Base-by-base conservation (phyloP, 2,797 vertebrate genomes). In the Phylloscopus collybita region DNA sequence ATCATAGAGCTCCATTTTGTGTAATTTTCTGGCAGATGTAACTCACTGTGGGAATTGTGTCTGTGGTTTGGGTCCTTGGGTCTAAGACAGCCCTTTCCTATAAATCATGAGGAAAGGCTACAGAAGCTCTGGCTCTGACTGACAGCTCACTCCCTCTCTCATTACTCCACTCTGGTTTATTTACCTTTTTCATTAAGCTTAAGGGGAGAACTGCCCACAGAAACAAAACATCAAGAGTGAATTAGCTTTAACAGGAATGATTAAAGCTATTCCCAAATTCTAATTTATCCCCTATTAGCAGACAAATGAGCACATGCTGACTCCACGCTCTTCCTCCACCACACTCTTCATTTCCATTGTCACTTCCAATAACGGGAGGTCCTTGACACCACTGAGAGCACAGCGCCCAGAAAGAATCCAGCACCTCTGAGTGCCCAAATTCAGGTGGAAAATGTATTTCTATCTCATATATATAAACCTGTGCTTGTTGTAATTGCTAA, bases 181-280 rank as follows among this genome's bases (percentile, higher is more conserved):
- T 92, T 91, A 82, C 90, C 56, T 76, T 79, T 42, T 51, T 21
- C 62, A 50, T 94, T 83, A 86, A 42, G 80, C 61, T 78, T 49
- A 60, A 56, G 61, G 40, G n/a, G 76, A 69, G 20, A 49, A 22
- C n/a, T 93, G 56, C 80, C 82, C 80, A 50, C 36, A 7, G n/a
- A 45, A 54, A 66, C 71, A 53, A 69, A 74, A 22, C 66, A 45
- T 8, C 36, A 20, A 59, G 34, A 54, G 51, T 66, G 67, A 94
- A 88, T 94, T 80, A 88, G 72, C 83, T 90, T 70, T 72, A 59
- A 59, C 16, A 62, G 76, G 44, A 86, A 47, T 83, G 44, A 88
- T 90, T 88, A 90, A 93, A 88, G 60, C 88, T 60, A 44, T 88
- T 88, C 59, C 27, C 61, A 25, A 59, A n/a, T 40, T 56, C 53